These are phyloP conservation scores for Tenebrosternarchus preto DNA, from an alignment of 2,113 vertebrate species.

Conservation along the genomic window DNA sequence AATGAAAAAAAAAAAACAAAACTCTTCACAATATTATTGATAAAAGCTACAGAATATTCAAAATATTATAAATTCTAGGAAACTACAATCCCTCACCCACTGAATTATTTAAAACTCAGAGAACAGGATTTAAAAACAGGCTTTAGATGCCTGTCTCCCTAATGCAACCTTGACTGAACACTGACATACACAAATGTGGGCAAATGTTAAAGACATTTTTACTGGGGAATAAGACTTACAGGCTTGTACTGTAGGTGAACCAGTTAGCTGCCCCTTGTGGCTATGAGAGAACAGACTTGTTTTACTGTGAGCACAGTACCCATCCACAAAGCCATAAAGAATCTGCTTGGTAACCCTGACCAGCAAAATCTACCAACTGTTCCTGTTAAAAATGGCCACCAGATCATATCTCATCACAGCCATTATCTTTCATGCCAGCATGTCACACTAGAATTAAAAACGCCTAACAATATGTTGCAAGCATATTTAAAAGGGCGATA, in stretches of 20 bases:
- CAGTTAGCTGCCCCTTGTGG: conserved; percentile 12
- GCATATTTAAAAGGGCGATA: conserved; percentile 11
- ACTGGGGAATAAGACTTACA: no score
- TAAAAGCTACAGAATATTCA: no score
- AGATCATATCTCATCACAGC: neutral
- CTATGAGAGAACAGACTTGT: neutral
- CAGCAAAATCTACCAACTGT: neutral
- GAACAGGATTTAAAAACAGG: no score
- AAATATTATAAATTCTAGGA: no score
- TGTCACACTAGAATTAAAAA: conserved; percentile 11
- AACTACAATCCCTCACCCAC: no score
- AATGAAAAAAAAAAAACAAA: no score
- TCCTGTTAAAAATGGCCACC: neutral
- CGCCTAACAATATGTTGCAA: neutral
- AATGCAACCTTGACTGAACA: no score
- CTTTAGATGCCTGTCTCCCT: no score
- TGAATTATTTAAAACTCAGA: no score
- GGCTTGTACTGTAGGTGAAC: neutral
- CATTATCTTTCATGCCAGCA: neutral
- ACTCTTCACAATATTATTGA: no score
- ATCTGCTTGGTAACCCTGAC: neutral
- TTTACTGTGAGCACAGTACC: conserved; percentile 12
- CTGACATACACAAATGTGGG: no score
- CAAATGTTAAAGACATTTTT: no score
- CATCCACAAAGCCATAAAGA: conserved; percentile 27